phyloP scores from a whole-genome alignment of 2,797 vertebrate species.

The Thaleichthys pacificus region DNA sequence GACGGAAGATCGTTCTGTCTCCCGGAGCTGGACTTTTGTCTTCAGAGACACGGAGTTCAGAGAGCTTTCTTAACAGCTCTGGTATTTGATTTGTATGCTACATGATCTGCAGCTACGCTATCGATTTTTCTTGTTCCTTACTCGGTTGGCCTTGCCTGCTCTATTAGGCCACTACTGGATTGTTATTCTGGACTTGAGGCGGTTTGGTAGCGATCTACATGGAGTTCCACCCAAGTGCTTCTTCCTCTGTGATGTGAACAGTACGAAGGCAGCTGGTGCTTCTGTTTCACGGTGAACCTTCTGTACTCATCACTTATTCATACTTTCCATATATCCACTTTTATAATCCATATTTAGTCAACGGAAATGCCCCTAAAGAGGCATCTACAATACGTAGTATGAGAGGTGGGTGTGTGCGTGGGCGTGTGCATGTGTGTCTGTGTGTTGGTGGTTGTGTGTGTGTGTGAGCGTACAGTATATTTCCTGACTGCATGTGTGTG shows the following conservation, averaged over 20 bases:
- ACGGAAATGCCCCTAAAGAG: neutral
- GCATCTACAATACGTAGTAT: too few species aligned
- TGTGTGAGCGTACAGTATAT: too few species aligned
- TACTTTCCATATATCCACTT: constrained; percentile 22
- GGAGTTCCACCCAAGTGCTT: constrained; percentile 52
- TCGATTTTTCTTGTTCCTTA: constrained; percentile 67
- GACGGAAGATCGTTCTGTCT: constrained; percentile 43
- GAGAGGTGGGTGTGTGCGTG: constrained; percentile 5
- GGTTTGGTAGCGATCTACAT: constrained; percentile 58
- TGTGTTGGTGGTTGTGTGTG: too few species aligned
- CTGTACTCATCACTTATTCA: neutral
- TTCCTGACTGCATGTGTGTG: too few species aligned
- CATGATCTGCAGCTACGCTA: constrained; percentile 61
- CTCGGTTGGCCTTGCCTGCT: constrained; percentile 50
- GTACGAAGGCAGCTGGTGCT: neutral
- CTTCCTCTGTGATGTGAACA: constrained; percentile 41
- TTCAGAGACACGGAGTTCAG: constrained; percentile 35
- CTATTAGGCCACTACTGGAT: constrained; percentile 57
- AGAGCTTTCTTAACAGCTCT: constrained; percentile 51
- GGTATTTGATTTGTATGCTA: constrained; percentile 63
- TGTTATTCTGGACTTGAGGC: constrained; percentile 56
- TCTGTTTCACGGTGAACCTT: neutral
- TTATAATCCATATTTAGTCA: neutral
- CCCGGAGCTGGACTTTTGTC: constrained; percentile 41
- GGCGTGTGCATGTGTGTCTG: neutral